Base-by-base conservation (phyloP, 2,113 vertebrate genomes). In the Glaucomys volans region DNA sequence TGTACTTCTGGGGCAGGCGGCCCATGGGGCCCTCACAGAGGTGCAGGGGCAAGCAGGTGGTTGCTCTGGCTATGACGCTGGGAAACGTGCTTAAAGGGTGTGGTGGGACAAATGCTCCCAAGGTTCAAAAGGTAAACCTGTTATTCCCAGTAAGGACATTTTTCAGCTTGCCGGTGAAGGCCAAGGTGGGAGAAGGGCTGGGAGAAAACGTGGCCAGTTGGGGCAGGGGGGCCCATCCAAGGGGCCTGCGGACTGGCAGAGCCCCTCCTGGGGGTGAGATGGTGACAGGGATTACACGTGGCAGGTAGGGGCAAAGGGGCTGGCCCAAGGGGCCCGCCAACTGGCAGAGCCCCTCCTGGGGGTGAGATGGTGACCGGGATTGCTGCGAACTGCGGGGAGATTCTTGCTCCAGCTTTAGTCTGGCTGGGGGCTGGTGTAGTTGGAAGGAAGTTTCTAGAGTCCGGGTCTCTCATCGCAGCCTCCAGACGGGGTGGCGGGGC, bases 51-150 rank as follows among this genome's bases (percentile, higher is more conserved):
- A 7, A 24, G 22, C 2, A 30, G 13, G 57, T 12, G 74, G n/a
- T 62, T 0, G 0, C 64, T 40, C 37, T 26, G n/a, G 59, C 44
- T 52, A 32, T 1, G 10, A 8, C 42, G 40, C 4, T n/a, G 44
- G 8, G 42, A 17, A 44, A 69, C 77, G 14, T 1, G 30, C 72
- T 71, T 32, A 30, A 3, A 59, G 57, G 40, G 3, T 4, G 11
- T 69, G 32, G 18, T 30, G 35, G 8, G 20, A 12, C 66, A 37
- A 18, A 32, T 2, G 12, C 4, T 37, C 52, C 50, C 66, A 18
- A 6, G 40, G 59, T 54, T 89, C 71, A 92, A n/a, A 96, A 94
- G 69, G 67, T 84, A 93, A 95, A 92, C 2, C 50, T 26, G 44
- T 92, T 87, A 22, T 64, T 95, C 2, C 87, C n/a, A 11, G 84